phyloP scores from a whole-genome alignment of 2,888 invertebrate genomes.

The Nomada lathburiana region DNA sequence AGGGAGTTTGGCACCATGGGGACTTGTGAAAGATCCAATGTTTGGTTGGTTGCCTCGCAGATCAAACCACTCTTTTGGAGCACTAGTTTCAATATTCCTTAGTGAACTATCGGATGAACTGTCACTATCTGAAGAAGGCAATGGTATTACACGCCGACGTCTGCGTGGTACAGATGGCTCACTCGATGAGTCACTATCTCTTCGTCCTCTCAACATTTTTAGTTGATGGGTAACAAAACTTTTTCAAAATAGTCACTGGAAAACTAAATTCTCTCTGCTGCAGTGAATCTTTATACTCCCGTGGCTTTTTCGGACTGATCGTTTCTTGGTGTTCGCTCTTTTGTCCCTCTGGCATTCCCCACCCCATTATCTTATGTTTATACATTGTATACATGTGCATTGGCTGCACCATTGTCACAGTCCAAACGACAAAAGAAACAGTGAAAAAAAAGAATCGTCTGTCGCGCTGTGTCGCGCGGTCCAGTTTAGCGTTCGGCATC shows the following conservation, averaged over 20 bases:
- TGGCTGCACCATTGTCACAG: conserved; percentile 38
- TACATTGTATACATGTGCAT: conserved; percentile 38
- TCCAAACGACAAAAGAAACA: conserved; percentile 40
- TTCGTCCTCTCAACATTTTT: conserved; percentile 1
- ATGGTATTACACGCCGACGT: too few relatives aligned
- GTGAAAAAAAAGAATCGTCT: conserved; percentile 29
- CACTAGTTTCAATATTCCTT: too few relatives aligned
- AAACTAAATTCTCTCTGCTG: conserved; percentile 44
- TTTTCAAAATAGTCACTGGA: conserved; percentile 32
- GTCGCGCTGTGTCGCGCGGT: neutral
- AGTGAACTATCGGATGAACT: too few relatives aligned
- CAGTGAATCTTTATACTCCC: conserved; percentile 34
- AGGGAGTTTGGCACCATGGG: too few relatives aligned
- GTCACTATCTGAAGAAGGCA: too few relatives aligned
- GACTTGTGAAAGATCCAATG: too few relatives aligned
- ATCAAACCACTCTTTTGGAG: too few relatives aligned
- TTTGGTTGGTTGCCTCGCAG: too few relatives aligned
- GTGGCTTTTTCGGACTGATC: conserved; percentile 38
- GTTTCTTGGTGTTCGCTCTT: conserved; percentile 33
- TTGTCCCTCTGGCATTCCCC: conserved; percentile 34
- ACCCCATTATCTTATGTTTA: conserved; percentile 37
- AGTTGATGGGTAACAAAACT: neutral
- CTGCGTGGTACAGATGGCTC: too few relatives aligned
- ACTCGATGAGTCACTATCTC: too few relatives aligned
- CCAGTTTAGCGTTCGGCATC: too few relatives aligned